phyloP scores from a whole-genome alignment of 2,797 vertebrate genomes.

The Dicrostonyx torquatus region DNA sequence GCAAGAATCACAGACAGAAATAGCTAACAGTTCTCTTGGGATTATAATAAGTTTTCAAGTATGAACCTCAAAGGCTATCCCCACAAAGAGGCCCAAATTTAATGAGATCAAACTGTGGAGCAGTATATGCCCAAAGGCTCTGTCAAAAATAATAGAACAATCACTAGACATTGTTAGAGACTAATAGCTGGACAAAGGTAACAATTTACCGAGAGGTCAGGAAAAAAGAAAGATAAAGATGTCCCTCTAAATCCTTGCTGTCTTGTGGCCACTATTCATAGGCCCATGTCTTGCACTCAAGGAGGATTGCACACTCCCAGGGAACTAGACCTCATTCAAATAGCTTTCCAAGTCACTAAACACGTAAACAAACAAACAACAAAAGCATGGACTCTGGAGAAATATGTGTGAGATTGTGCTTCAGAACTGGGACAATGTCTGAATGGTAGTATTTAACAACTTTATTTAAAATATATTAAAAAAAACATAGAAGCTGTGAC shows the following conservation, averaged over 20 bases:
- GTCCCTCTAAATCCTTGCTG: background rate
- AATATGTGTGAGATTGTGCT: background rate
- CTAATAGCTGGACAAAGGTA: background rate
- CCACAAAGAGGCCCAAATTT: background rate
- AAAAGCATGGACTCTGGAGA: background rate
- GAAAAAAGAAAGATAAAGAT: background rate
- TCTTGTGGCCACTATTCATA: background rate
- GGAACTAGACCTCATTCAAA: background rate
- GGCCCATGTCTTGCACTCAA: background rate
- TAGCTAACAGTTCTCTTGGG: background rate
- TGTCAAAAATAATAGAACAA: slow-evolving; percentile 54
- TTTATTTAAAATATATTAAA: background rate
- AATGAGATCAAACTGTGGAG: slow-evolving; percentile 30
- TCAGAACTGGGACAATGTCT: background rate
- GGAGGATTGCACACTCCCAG: background rate
- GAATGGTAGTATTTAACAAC: background rate
- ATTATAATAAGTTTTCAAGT: background rate
- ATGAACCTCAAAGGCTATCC: background rate
- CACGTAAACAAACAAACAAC: background rate
- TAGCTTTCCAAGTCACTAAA: background rate
- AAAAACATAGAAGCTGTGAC: background rate
- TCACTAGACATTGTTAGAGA: slow-evolving; percentile 11
- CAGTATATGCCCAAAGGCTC: background rate
- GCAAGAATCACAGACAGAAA: background rate
- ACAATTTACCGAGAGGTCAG: background rate